Evolutionary conservation across 2,113 vertebrate genomes (phyloP), one percentile per base, ranked within the genome.

Genomic region (Aegithalos caudatus): DNA sequence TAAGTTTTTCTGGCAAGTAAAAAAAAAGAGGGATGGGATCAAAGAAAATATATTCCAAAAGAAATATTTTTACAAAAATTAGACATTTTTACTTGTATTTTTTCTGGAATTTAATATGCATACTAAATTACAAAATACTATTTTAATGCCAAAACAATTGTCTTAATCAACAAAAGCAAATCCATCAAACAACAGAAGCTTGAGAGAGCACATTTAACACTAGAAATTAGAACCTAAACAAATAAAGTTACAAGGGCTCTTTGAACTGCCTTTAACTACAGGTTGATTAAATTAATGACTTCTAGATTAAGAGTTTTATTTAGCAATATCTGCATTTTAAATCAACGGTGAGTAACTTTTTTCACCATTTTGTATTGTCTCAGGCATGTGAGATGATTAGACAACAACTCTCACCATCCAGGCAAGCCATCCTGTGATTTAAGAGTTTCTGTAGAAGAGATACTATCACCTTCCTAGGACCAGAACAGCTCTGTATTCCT

Each of bases 371-470:
- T 38, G 23, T 45, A 51, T 7, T 48, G 38, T 40, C 25, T 3
- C 48, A 89, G 28, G 23, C 28, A 69, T 31, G 50, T 25, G 78
- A 88, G 37, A 53, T 45, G 54, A 69, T 69, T 70, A 79, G 65
- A 71, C 37, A 94, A 61, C 44, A 89, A 62, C 15, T 85, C 66
- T 54, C 33, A 67, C 45, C 27, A 90, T 10, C 14, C 42, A 85
- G 56, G 29, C 37, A 87, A 69, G 70, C 53, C 27, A 85, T 47
- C 37, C 22, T 14, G 37, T n/a, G 61, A 94, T 87, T 94, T 84
- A 96, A 89, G 78, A 67, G 53, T 92, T 92, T 82, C 84, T 72
- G 23, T 24, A 72, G 74, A 92, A 91, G 40, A 95, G 66, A 91
- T 90, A 85, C 66, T 53, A 87, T 82, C 73, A 47, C 53, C 31